Evolutionary conservation across 2,113 vertebrate species (phyloP).

Genomic region (Henicopernis longicauda): DNA sequence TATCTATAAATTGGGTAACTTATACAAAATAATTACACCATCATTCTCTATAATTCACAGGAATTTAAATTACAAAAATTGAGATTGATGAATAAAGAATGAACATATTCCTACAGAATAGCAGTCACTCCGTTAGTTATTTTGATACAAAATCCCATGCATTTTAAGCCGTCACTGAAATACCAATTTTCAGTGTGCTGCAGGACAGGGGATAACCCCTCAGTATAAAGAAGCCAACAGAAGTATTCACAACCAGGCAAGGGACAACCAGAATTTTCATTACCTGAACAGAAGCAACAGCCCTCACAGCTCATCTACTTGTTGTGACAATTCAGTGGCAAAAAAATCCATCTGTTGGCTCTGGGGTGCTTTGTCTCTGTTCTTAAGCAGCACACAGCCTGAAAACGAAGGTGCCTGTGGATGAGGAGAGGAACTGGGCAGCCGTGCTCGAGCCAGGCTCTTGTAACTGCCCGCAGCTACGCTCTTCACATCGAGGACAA

Average conservation of each 20-base stretch:
- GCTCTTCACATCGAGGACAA: accelerated
- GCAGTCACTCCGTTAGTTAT: too few species aligned
- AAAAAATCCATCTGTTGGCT: not conserved
- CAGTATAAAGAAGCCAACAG: accelerated
- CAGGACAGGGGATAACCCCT: not conserved
- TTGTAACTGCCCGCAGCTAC: accelerated
- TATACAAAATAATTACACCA: not conserved
- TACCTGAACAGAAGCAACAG: not conserved
- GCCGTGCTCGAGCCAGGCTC: not conserved
- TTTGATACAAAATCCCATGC: too few species aligned
- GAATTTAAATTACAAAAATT: not conserved
- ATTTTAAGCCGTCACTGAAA: not conserved
- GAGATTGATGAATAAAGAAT: not conserved
- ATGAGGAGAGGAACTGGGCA: accelerated
- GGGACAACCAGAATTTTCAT: too few species aligned
- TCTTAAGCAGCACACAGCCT: not conserved
- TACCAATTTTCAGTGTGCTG: accelerated
- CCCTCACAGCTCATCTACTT: accelerated
- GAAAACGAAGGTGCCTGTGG: accelerated
- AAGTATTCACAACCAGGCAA: not conserved
- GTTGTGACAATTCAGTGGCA: accelerated
- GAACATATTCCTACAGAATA: not conserved
- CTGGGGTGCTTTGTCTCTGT: accelerated
- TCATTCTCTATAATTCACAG: not conserved
- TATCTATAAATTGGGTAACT: not conserved